Base-by-base conservation (phyloP, 1,140 invertebrate genomes). In the Drosophila kepulauana region DNA sequence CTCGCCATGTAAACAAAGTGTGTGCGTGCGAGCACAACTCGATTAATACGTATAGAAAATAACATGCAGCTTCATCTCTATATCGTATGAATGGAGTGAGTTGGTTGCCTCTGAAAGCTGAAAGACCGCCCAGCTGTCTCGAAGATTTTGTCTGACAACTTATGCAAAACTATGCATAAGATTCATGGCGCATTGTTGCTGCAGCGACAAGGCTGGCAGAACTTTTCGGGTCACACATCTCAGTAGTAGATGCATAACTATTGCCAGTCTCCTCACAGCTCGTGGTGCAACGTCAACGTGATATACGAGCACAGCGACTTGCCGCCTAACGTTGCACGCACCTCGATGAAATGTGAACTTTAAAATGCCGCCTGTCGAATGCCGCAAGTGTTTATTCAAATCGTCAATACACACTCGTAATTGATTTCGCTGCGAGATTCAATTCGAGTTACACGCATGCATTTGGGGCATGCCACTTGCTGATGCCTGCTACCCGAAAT, bases 1-100 rank as follows among this genome's bases (percentile, higher is more conserved):
- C 74, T 72, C 48, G 65, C 62, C 85, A 80, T 89, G 84, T 84
- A 58, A 89, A 78, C 85, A 89, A 56, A 70, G 63, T 51, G 46
- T 33, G 67, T 89, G 84, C 85, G 85, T 88, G 84, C 84, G 70
- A 89, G 80, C 59, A 25, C 20, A 89, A 84, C 73, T 80, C 84
- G 84, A 87, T 87, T 87, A 84, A 82, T 86, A 88, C 73, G 59
- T 62, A 51, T 49, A 49, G 5, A 46, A 20, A 33, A 48, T 38
- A 43, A 25, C 20, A 25, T 25, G 20, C 20, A 0, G 20, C 20
- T 52, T 1, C 35, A 64, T 28, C 30, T 25, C 20, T 25, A 25
- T 25, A 25, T 25, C 52, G 8, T 52, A 52, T 52, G 61, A 41
- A 38, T 43, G 11, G 35, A 5, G 0, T 25, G 20, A 20, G 20